phyloP scores from a whole-genome alignment of 92 coral and sea anemone species.

The Bergia puertoricense region DNA sequence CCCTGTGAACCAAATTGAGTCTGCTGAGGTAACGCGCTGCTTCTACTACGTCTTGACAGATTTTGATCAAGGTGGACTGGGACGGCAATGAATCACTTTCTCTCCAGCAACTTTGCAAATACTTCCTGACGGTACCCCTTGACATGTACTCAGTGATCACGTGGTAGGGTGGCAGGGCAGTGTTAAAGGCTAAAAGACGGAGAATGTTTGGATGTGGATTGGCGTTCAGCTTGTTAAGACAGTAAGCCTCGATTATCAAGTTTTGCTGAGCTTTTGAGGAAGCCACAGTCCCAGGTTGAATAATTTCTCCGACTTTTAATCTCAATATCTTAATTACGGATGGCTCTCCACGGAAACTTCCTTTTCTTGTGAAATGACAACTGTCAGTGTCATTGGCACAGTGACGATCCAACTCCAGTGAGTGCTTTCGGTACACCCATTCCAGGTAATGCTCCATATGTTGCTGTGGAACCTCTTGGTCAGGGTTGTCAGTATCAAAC shows the following conservation, averaged over 20 bases:
- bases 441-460: background rate
- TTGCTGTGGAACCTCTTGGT: background rate
- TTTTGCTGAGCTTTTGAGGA: background rate
- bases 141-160: constrained; percentile 23
- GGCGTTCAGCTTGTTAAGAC: background rate
- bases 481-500: background rate
- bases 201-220: constrained; percentile 3
- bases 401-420: background rate
- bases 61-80: background rate
- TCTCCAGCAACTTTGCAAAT: background rate
- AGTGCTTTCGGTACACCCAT: background rate
- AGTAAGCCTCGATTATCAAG: constrained; percentile 9
- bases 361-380: background rate
- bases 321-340: background rate
- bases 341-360: background rate
- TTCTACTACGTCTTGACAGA: background rate
- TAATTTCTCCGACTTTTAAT: background rate
- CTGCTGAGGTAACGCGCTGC: constrained; percentile 16
- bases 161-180: constrained; percentile 14
- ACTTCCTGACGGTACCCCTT: background rate
- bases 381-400: background rate
- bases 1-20: constrained; percentile 21
- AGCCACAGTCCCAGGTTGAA: background rate
- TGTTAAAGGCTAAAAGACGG: background rate
- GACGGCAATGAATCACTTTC: background rate